phyloP scores from a whole-genome alignment of 2,888 invertebrate species.

The Pristionchus mayeri region DNA sequence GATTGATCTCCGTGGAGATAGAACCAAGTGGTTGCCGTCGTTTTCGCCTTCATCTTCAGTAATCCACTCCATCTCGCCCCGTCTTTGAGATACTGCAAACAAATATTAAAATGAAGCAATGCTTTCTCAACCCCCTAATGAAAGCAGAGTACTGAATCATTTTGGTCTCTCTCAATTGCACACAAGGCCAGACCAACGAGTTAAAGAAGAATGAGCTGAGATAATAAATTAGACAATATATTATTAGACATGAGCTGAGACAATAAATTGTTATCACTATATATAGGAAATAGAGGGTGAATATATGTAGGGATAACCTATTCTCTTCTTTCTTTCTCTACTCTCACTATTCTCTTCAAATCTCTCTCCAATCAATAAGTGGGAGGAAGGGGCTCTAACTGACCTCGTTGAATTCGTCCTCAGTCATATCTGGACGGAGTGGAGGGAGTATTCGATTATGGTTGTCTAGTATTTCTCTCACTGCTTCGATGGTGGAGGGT shows the following conservation, averaged over 20 bases:
- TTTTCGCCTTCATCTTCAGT: neutral
- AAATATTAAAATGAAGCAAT: no score
- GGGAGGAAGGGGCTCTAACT: neutral
- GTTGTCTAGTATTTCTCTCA: neutral
- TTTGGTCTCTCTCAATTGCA: no score
- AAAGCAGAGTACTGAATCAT: no score
- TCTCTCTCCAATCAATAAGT: conserved; percentile 1
- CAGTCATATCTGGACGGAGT: neutral
- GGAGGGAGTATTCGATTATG: neutral
- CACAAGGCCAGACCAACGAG: no score
- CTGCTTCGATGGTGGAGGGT: neutral
- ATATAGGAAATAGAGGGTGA: no score
- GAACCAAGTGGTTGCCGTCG: neutral
- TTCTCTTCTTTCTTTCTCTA: neutral
- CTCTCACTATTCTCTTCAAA: neutral
- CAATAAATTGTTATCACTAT: no score
- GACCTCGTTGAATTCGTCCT: neutral
- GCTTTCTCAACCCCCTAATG: no score
- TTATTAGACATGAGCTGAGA: neutral
- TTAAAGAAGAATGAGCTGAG: no score
- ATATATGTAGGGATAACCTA: no score
- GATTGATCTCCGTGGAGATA: neutral
- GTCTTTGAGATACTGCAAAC: neutral
- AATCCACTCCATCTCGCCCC: neutral
- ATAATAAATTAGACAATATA: no score